Evolutionary conservation across 2,888 invertebrate genomes (phyloP).

Genomic region (Notocelia uddmanniana): DNA sequence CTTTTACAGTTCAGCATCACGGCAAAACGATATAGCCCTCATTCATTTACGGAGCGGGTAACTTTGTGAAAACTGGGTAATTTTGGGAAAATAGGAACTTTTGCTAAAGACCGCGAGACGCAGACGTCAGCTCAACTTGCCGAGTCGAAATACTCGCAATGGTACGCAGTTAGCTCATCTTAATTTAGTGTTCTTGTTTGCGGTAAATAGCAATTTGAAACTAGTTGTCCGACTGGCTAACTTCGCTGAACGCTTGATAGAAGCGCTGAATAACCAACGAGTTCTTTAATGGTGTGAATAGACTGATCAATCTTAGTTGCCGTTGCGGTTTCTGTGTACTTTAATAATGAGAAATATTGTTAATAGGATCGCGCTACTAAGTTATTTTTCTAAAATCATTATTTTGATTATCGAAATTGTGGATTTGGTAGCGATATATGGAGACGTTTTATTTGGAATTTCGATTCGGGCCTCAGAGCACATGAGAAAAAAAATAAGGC

Average conservation of each 20-base stretch:
- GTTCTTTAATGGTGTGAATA: conserved; percentile 52
- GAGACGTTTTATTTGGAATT: not conserved
- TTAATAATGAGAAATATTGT: not conserved
- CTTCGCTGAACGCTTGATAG: conserved; percentile 60
- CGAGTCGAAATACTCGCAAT: conserved; percentile 51
- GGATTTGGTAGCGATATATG: not conserved
- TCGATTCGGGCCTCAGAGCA: not conserved
- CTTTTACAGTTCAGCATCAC: conserved; percentile 52
- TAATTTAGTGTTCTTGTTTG: conserved; percentile 80
- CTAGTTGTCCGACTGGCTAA: conserved; percentile 69
- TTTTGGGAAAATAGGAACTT: conserved; percentile 60
- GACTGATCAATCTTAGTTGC: conserved; percentile 48
- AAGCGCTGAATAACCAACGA: conserved; percentile 62
- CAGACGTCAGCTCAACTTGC: conserved; percentile 54
- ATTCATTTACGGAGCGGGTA: conserved; percentile 54
- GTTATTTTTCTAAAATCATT: too few species aligned
- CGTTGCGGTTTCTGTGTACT: not conserved
- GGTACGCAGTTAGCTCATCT: conserved; percentile 71
- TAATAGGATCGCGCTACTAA: too few species aligned
- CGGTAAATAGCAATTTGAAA: conserved; percentile 79
- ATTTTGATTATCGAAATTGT: too few species aligned
- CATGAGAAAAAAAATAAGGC: not conserved
- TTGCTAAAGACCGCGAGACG: conserved; percentile 55
- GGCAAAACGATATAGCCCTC: conserved; percentile 53
- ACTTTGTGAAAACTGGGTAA: conserved; percentile 60